Percentiles rank a stretch among this genome's conserved stretches.
Evolutionary conservation across 2,888 invertebrate species (phyloP).

Genomic region (Anodontia alba): DNA sequence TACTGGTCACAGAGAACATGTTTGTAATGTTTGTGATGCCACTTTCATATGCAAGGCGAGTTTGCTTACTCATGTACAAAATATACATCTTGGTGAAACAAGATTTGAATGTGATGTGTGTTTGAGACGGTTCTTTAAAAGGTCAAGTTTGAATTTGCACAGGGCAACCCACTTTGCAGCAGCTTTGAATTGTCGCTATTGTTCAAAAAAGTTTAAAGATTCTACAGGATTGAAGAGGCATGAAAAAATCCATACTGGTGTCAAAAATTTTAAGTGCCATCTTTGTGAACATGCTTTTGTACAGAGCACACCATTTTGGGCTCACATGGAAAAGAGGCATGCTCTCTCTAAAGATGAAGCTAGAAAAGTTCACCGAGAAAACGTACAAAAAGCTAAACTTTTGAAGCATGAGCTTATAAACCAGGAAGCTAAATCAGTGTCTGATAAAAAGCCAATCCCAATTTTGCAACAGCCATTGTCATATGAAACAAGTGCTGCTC

Average conservation of each 20-base stretch:
- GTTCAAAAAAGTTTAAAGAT: slow-evolving; percentile 56
- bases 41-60: slow-evolving; percentile 48
- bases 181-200: slow-evolving; percentile 50
- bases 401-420: not conserved
- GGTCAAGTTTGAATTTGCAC: slow-evolving; percentile 52
- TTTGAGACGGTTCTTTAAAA: slow-evolving; percentile 52
- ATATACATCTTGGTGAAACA: slow-evolving; percentile 59
- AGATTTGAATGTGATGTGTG: slow-evolving; percentile 57
- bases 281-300: slow-evolving; percentile 57
- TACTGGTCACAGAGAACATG: slow-evolving; percentile 45
- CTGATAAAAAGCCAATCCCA: not conserved
- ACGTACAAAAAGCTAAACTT: not conserved
- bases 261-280: slow-evolving; percentile 54
- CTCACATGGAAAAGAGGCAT: slow-evolving; percentile 58
- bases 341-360: slow-evolving; percentile 7
- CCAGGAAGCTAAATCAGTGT: not conserved
- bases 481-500: not conserved
- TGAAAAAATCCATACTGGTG: slow-evolving; percentile 55
- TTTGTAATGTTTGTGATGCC: slow-evolving; percentile 55
- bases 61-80: slow-evolving; percentile 50
- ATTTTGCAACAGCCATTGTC: not conserved
- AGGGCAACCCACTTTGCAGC: slow-evolving; percentile 59
- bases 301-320: slow-evolving; percentile 60
- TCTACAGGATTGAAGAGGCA: slow-evolving; percentile 55
- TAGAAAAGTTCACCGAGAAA: not conserved